Percentiles rank a stretch among this genome's conserved stretches.
Conservation (phyloP, 2,113 vertebrate genomes). For the Anguilla japonica region DNA sequence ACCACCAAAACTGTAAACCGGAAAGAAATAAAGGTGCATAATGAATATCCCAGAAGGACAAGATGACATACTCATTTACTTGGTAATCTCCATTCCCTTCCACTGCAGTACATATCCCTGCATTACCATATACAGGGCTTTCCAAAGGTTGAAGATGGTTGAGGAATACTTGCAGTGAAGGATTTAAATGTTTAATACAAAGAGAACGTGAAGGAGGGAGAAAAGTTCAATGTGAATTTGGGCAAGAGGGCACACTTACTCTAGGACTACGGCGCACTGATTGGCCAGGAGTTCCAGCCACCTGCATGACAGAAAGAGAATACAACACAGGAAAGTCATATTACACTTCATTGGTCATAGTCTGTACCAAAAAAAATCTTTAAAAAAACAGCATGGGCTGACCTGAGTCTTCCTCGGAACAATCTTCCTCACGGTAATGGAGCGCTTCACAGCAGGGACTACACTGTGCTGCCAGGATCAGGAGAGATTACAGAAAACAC, state of each 20-base stretch:
- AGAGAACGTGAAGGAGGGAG: not conserved
- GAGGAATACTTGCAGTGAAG: too few relatives aligned
- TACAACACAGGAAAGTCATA: too few relatives aligned
- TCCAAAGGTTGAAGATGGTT: too few relatives aligned
- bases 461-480: not conserved
- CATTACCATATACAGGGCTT: not conserved
- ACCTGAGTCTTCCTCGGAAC: slow-evolving; percentile 68
- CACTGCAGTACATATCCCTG: not conserved
- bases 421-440: slow-evolving; percentile 69
- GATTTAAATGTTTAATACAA: not conserved
- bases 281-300: not conserved
- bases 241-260: not conserved
- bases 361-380: too few relatives aligned
- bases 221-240: not conserved
- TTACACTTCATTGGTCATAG: too few relatives aligned
- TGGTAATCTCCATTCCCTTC: not conserved
- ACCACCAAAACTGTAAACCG: not conserved
- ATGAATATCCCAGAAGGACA: not conserved
- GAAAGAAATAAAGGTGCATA: not conserved
- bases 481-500: not conserved
- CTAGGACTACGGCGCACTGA: slow-evolving; percentile 1
- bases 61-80: not conserved
- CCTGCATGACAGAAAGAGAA: not conserved
- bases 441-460: slow-evolving; percentile 55
- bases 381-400: slow-evolving; percentile 24